phyloP scores from a whole-genome alignment of 2,113 vertebrate genomes.

The Chaetura pelagica region DNA sequence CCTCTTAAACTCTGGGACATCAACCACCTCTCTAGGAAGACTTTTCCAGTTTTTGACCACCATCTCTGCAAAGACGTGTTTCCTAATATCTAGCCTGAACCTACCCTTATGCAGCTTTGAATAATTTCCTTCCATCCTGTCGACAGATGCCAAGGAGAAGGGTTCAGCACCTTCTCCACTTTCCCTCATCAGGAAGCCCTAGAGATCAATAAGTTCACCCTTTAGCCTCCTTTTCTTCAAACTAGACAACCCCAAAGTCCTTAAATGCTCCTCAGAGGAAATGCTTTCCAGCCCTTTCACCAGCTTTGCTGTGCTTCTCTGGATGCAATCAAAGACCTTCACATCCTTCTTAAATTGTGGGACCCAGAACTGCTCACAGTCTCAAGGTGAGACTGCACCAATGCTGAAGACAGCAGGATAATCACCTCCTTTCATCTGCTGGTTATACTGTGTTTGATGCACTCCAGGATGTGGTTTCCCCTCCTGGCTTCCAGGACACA shows the following conservation, averaged over 20 bases:
- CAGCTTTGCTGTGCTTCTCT: neutral
- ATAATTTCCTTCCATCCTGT: accelerated
- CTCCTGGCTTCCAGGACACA: neutral
- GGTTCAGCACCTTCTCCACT: neutral
- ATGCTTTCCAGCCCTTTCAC: neutral
- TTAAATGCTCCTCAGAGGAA: neutral
- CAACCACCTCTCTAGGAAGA: neutral
- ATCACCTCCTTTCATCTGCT: neutral
- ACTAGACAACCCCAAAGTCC: neutral
- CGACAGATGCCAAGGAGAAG: neutral
- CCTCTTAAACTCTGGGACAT: neutral
- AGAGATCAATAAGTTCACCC: neutral
- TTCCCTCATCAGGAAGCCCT: neutral
- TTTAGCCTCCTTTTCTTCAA: no score
- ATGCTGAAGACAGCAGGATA: accelerated
- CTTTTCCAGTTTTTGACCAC: neutral
- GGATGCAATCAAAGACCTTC: accelerated
- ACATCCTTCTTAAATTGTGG: neutral
- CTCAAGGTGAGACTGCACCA: neutral
- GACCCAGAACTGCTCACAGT: neutral
- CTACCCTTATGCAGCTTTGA: neutral
- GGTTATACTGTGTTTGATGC: no score
- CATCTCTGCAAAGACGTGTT: neutral
- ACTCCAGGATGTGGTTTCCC: neutral
- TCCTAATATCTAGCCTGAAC: neutral